Evolutionary conservation across 2,797 vertebrate genomes (phyloP).

Genomic region (Peromyscus melanophrys): DNA sequence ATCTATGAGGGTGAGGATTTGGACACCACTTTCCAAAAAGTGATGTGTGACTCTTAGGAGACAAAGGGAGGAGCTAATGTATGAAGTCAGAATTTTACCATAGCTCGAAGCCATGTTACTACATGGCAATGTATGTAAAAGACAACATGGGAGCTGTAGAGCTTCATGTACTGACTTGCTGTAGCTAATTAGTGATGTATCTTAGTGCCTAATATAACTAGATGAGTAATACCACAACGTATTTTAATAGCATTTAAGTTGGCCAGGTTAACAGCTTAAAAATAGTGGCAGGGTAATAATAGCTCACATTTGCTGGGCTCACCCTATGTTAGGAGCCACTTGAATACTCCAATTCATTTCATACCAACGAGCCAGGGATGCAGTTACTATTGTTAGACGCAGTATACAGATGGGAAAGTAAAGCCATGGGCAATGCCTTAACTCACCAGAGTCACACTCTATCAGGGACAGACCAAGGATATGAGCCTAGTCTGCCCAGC

Average conservation of each 20-base stretch:
- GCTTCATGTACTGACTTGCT: background rate
- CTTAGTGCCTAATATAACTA: conserved; percentile 64
- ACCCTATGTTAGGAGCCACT: background rate
- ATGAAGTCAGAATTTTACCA: conserved; percentile 37
- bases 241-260: conserved; percentile 64
- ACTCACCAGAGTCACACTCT: background rate
- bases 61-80: background rate
- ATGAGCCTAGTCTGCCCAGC: background rate
- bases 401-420: background rate
- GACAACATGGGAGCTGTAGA: background rate
- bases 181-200: background rate
- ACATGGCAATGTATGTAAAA: background rate
- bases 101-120: background rate
- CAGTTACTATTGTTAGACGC: background rate
- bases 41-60: background rate
- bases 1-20: background rate
- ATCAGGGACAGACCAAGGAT: background rate
- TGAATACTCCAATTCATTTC: background rate
- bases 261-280: conserved; percentile 18
- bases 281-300: conserved; percentile 21
- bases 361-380: background rate
- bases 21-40: background rate
- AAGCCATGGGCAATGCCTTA: background rate
- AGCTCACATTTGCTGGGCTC: conserved; percentile 13
- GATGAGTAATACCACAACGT: background rate